Conservation (phyloP, 2,888 invertebrate genomes). For the Apoda limacodes region DNA sequence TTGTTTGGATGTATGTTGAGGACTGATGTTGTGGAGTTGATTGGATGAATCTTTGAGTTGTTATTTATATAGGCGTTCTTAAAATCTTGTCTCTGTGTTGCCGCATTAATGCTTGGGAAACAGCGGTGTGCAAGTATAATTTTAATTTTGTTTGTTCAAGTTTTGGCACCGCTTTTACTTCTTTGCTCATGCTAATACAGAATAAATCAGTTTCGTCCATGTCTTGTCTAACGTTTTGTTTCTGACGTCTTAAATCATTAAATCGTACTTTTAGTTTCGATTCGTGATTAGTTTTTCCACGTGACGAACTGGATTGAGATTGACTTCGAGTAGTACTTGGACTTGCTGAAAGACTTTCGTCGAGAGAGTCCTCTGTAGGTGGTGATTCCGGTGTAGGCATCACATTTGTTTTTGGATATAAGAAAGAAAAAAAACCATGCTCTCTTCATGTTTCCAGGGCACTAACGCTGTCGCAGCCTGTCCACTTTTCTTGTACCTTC, state of each 20-base stretch:
- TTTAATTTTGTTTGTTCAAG: conserved; percentile 24
- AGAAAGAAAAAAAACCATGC: conserved; percentile 20
- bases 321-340: neutral
- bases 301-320: neutral
- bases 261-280: conserved; percentile 12
- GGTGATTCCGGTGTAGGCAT: conserved; percentile 2
- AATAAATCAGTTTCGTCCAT: conserved; percentile 23
- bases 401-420: conserved; percentile 17
- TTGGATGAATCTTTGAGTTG: neutral
- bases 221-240: conserved; percentile 11
- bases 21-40: conserved; percentile 2
- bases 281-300: conserved; percentile 1
- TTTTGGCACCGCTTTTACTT: conserved; percentile 20
- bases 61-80: conserved; percentile 3
- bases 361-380: neutral
- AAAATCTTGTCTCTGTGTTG: conserved; percentile 15
- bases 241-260: conserved; percentile 20
- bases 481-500: conserved; percentile 17
- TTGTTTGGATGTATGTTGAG: conserved; percentile 1
- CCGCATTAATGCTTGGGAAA: conserved; percentile 21
- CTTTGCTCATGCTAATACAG: conserved; percentile 25
- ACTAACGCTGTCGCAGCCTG: conserved; percentile 13
- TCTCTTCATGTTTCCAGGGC: conserved; percentile 22
- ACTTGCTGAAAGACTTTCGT: neutral
- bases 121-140: conserved; percentile 22